A percentile compares a stretch with the other conserved stretches of the same genome.
These are phyloP conservation scores for Penaeus indicus DNA, from an alignment of 1,140 invertebrate species.

Conservation along the genomic window DNA sequence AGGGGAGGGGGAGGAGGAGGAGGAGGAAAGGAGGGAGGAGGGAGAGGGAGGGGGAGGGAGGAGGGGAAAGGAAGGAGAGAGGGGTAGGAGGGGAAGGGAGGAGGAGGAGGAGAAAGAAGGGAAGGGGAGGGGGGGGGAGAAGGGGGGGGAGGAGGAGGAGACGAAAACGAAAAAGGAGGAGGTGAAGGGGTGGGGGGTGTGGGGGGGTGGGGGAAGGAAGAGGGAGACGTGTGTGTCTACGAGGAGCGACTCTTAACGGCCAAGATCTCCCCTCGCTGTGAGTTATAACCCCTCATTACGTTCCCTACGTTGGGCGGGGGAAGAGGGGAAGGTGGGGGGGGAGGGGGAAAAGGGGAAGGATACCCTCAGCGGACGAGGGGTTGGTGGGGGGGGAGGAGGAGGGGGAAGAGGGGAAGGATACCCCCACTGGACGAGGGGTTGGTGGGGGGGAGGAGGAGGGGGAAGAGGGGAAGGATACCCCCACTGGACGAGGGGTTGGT, in stretches of 20 bases:
- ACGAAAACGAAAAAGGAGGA: constrained; percentile 3
- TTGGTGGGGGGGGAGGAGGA: too few relatives aligned
- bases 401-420: too few relatives aligned
- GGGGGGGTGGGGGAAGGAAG: neutral
- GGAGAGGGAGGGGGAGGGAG: neutral
- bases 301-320: constrained; percentile 35
- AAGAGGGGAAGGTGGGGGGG: neutral
- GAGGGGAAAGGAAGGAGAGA: neutral
- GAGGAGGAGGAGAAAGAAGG: neutral
- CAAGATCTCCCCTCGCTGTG: constrained; percentile 34
- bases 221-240: too few relatives aligned
- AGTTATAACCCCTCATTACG: constrained; percentile 44
- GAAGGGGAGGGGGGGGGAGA: neutral
- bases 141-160: neutral
- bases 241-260: constrained; percentile 24
- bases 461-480: too few relatives aligned
- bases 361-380: too few relatives aligned
- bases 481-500: too few relatives aligned
- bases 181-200: neutral
- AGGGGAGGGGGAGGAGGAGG: too few relatives aligned
- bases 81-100: neutral
- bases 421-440: too few relatives aligned
- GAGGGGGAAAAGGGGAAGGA: too few relatives aligned
- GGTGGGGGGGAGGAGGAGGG: neutral
- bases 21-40: neutral